Conservation (phyloP, 2,888 invertebrate genomes). For the Cordylochernes scorpioides region DNA sequence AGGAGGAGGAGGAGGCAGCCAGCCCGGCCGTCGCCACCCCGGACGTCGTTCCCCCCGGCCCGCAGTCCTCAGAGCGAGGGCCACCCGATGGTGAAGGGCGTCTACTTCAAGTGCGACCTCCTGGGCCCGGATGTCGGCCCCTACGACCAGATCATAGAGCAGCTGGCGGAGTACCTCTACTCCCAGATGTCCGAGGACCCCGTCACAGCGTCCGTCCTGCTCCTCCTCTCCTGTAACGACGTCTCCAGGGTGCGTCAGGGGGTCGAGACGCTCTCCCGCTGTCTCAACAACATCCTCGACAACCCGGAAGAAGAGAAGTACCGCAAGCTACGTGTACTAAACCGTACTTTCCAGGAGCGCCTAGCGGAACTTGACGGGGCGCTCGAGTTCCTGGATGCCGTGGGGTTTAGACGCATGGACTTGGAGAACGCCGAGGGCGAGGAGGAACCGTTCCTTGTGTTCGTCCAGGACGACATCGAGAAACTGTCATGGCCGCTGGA, state of each 20-base stretch:
- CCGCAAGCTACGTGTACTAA: constrained; percentile 58
- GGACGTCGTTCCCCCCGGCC: too few relatives aligned
- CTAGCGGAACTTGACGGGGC: constrained; percentile 52
- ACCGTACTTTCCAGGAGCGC: constrained; percentile 50
- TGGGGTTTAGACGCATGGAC: too few relatives aligned
- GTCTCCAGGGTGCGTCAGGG: constrained; percentile 50
- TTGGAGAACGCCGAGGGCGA: too few relatives aligned
- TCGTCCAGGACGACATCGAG: too few relatives aligned
- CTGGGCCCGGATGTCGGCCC: constrained; percentile 42
- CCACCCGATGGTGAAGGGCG: too few relatives aligned
- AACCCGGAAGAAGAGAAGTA: constrained; percentile 67
- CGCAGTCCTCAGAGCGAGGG: too few relatives aligned
- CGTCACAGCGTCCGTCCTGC: constrained; percentile 58
- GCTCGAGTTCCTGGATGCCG: constrained; percentile 47
- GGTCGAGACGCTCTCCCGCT: constrained; percentile 57
- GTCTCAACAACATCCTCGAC: constrained; percentile 61
- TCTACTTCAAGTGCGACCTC: constrained; percentile 35
- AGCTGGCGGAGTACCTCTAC: constrained; percentile 55
- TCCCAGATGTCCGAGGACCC: constrained; percentile 50
- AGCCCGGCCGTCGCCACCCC: too few relatives aligned
- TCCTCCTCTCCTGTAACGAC: constrained; percentile 67
- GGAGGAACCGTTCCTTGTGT: too few relatives aligned
- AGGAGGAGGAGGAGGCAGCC: too few relatives aligned
- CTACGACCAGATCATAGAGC: constrained; percentile 52
- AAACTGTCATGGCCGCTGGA: too few relatives aligned